phyloP scores from a whole-genome alignment of 1,140 invertebrate species.

The Conus betulinus region DNA sequence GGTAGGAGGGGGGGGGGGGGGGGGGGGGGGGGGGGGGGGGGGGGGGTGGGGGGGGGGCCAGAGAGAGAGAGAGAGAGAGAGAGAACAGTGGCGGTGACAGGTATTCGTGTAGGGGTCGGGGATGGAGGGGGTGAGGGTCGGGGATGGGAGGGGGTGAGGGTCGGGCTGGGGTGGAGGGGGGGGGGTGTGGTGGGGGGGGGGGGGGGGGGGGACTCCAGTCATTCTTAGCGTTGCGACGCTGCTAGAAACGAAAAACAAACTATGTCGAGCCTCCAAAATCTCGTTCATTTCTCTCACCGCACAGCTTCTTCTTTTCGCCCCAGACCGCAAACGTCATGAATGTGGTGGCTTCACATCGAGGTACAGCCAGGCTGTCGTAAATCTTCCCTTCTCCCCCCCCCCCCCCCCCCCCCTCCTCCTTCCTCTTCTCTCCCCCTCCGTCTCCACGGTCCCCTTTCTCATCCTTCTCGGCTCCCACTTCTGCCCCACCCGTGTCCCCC shows the following conservation, averaged over 20 bases:
- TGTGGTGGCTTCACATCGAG: background rate
- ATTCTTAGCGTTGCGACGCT: background rate
- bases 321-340: background rate
- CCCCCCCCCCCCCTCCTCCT: background rate
- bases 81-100: too few species aligned
- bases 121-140: too few species aligned
- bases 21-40: too few species aligned
- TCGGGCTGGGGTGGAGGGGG: too few species aligned
- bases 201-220: background rate
- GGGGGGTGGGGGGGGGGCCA: too few species aligned
- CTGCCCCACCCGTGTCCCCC: too few species aligned
- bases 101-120: too few species aligned
- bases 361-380: background rate
- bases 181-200: too few species aligned
- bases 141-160: too few species aligned
- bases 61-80: too few species aligned
- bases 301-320: background rate
- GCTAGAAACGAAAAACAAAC: background rate
- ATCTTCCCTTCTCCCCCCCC: background rate
- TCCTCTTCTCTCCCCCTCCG: background rate
- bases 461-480: background rate
- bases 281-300: background rate
- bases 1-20: too few species aligned
- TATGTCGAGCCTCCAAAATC: background rate
- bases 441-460: background rate